Evolutionary conservation across 2,113 vertebrate genomes (phyloP), one percentile per base, ranked within the genome.

Genomic region (Hyperopisus bebe): DNA sequence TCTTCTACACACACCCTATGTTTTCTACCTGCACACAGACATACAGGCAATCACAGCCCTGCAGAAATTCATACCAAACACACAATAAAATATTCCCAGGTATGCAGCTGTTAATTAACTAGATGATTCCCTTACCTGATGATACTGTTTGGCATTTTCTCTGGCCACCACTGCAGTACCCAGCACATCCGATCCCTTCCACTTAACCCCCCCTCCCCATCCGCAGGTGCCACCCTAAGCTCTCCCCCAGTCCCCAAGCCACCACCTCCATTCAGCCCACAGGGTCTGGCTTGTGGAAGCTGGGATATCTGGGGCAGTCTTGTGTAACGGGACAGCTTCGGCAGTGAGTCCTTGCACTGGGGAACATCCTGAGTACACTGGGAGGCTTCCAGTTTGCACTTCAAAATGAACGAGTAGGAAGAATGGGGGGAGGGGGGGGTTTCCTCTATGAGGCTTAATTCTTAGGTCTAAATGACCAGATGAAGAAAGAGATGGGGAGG

Each of bases 111-210:
- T 39, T 42, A 42, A 48, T 48, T 46, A 46, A 27, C 3, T 7
- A 7, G 7, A 3, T 39, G 53, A 39, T 39, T 50, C 3, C 3
- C 93, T 93, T 92, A 95, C 94, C 94, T 94, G n/a, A 44, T 47
- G 82, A 90, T 89, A 88, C 50, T 10, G 13, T 3, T 17, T 10
- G 5, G 27, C 85, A 51, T 35, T 35, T 53, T 53, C 82, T 85
- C 82, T 24, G 44, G 24, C 44, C 9, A 44, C 46, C 24, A 11
- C 42, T 85, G 42, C 46, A 85, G 44, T n/a, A 48, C 44, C 35
- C 42, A 85, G 44, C 48, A 8, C 46, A 24, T 39, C 24, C 2
- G 5, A 80, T 19, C 74, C 42, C 66, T 13, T 10, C 27, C 80
- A 35, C 88, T 27, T 31, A 47, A 70, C 42, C 19, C 27, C 27